phyloP scores from a whole-genome alignment of 1,140 invertebrate genomes.

The Pogonus chalceus region DNA sequence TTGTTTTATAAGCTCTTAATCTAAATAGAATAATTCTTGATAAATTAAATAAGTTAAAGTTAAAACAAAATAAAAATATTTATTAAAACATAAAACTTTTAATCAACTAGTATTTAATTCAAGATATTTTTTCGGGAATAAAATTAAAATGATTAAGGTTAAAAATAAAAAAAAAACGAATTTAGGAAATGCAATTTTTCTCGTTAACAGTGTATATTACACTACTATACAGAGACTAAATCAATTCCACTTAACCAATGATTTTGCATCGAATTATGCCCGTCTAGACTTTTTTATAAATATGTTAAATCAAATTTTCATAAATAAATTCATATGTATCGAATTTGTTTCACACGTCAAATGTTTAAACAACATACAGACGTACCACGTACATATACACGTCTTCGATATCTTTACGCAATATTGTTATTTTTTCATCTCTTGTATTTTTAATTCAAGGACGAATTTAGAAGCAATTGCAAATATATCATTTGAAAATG shows the following conservation, averaged over 20 bases:
- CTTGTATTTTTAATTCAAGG: not conserved
- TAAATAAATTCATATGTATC: not conserved
- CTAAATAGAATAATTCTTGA: no score
- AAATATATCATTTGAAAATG: constrained; percentile 1
- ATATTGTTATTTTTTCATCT: not conserved
- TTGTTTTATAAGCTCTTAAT: no score
- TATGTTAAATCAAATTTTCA: constrained; percentile 1
- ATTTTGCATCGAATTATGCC: not conserved
- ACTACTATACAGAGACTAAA: not conserved
- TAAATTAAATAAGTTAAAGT: no score
- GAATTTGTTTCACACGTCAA: not conserved
- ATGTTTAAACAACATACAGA: no score
- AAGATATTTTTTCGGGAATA: no score
- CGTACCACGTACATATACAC: no score
- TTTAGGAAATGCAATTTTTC: no score
- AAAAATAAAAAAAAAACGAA: no score
- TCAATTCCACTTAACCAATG: not conserved
- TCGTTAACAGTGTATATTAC: not conserved
- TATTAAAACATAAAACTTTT: no score
- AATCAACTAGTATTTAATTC: no score
- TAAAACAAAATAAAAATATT: no score
- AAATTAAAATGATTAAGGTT: no score
- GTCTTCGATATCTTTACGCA: not conserved
- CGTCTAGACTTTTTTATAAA: constrained; percentile 3
- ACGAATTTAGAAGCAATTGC: not conserved